Evolutionary conservation across 2,113 vertebrate species (phyloP).

Genomic region (Oreochromis tanganicae): DNA sequence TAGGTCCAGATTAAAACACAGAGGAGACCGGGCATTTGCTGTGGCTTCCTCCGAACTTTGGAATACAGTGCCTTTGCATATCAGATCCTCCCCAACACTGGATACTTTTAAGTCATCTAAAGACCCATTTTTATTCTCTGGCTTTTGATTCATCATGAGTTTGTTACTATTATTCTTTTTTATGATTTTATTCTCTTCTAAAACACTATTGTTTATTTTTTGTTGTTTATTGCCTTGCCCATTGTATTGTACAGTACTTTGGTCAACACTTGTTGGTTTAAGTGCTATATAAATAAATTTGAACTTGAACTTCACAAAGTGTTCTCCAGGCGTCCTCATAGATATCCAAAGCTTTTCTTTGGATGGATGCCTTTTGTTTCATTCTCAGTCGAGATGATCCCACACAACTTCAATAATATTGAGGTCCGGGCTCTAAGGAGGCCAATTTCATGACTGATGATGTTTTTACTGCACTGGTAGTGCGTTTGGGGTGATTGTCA

Average conservation of each 20-base stretch:
- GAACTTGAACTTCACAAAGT: background rate
- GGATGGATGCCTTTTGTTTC: background rate
- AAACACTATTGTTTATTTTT: background rate
- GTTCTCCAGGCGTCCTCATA: background rate
- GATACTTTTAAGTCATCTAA: background rate
- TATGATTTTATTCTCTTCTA: background rate
- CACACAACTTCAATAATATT: background rate
- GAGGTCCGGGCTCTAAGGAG: background rate
- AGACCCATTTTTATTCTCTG: background rate
- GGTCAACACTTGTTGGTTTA: background rate
- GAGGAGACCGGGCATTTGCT: background rate
- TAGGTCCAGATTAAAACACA: background rate
- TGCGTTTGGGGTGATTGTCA: background rate
- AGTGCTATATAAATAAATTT: fast-evolving
- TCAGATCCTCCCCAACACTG: background rate
- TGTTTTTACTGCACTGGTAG: fast-evolving
- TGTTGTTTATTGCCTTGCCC: background rate
- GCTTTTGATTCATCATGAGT: background rate
- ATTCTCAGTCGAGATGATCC: background rate
- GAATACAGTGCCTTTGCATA: background rate
- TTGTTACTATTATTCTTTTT: background rate
- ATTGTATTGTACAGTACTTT: background rate
- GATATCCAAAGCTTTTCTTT: background rate
- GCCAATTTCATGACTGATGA: background rate
- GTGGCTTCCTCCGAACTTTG: background rate